These are phyloP conservation scores for Coregonus sp. DNA, from an alignment of 2,797 vertebrate genomes.

Conservation along the genomic window DNA sequence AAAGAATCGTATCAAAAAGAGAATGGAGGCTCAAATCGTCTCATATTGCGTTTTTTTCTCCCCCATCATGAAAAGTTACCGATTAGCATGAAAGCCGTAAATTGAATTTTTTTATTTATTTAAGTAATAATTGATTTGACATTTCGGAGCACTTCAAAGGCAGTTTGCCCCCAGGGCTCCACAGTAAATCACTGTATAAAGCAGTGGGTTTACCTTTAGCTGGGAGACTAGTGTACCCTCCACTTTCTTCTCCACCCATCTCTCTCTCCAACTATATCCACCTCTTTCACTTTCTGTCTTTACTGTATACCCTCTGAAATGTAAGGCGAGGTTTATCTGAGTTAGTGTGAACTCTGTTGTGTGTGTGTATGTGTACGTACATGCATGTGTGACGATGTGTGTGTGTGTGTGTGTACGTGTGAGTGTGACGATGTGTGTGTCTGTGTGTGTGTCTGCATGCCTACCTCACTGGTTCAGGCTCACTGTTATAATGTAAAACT, in stretches of 20 bases:
- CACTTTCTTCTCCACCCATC: constrained; percentile 25
- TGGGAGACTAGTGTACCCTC: constrained; percentile 64
- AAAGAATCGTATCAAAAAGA: constrained; percentile 44
- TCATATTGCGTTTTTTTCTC: constrained; percentile 61
- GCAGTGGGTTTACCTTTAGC: constrained; percentile 75
- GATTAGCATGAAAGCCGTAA: constrained; percentile 73
- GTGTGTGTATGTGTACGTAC: background rate
- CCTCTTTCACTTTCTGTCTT: constrained; percentile 41
- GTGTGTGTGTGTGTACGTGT: constrained; percentile 20
- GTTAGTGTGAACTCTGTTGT: background rate
- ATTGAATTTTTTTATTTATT: constrained; percentile 73
- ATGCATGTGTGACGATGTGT: constrained; percentile 1
- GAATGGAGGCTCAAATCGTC: constrained; percentile 58
- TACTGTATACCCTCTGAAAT: constrained; percentile 9
- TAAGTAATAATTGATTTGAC: constrained; percentile 81
- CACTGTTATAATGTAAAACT: constrained; percentile 57
- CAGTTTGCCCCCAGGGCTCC: constrained; percentile 69
- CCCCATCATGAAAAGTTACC: constrained; percentile 64
- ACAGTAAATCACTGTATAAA: constrained; percentile 77
- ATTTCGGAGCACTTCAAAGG: constrained; percentile 78
- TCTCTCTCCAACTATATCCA: constrained; percentile 7
- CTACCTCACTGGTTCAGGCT: constrained; percentile 35
- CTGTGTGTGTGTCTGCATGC: constrained; percentile 1
- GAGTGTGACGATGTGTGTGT: constrained; percentile 36
- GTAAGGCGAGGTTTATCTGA: constrained; percentile 44